phyloP scores from a whole-genome alignment of 2,113 vertebrate species.

The Atherinomorus stipes region DNA sequence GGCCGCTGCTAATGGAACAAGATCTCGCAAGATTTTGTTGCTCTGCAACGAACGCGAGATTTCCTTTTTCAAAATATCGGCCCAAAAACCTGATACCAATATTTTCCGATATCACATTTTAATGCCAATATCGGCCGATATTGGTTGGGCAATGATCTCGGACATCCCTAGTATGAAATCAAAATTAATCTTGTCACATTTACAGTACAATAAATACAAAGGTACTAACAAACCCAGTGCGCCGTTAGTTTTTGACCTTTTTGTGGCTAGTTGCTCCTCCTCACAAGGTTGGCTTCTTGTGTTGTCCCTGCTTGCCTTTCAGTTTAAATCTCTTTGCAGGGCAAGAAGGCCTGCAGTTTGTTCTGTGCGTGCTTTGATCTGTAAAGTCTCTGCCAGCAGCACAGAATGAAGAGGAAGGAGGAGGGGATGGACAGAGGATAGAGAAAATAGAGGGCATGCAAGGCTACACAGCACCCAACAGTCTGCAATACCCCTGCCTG shows the following conservation, averaged over 20 bases:
- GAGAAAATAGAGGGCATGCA: conserved; percentile 19
- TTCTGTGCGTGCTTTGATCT: conserved; percentile 58
- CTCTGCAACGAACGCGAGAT: no score
- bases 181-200: no score
- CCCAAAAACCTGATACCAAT: no score
- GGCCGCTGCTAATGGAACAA: no score
- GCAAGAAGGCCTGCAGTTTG: conserved; percentile 59
- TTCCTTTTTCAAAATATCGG: no score
- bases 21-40: no score
- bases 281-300: conserved; percentile 14
- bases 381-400: conserved; percentile 58
- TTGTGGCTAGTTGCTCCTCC: conserved; percentile 12
- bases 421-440: conserved; percentile 13
- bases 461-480: conserved; percentile 22
- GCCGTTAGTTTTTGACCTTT: not conserved
- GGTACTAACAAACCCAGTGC: no score
- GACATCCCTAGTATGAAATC: no score
- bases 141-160: no score
- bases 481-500: conserved; percentile 20
- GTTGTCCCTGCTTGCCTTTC: conserved; percentile 19
- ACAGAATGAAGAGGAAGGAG: conserved; percentile 9
- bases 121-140: no score
- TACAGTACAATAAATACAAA: no score
- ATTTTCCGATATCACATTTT: no score
- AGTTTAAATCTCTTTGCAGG: conserved; percentile 49